phyloP scores from a whole-genome alignment of 2,113 vertebrate species.

The Plestiodon gilberti region DNA sequence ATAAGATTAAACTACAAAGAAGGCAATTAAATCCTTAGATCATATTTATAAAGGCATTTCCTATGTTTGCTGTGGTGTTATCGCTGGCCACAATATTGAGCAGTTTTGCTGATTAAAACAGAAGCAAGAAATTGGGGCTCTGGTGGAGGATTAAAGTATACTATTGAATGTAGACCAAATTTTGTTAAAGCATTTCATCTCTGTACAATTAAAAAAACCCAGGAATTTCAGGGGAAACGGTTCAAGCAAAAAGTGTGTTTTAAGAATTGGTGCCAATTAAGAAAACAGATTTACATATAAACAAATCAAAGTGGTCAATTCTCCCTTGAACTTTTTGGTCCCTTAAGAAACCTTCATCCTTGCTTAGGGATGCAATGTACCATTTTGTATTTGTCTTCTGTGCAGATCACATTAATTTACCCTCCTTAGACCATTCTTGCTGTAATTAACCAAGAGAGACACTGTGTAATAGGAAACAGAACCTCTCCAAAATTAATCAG shows the following conservation, averaged over 20 bases:
- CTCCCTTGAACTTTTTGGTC: slow-evolving; percentile 28
- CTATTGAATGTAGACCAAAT: slow-evolving; percentile 31
- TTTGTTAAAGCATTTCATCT: slow-evolving; percentile 33
- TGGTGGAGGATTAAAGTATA: slow-evolving; percentile 22
- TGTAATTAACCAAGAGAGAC: slow-evolving; percentile 22
- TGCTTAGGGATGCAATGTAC: neutral
- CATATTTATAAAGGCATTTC: slow-evolving; percentile 68
- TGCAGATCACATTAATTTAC: slow-evolving; percentile 29
- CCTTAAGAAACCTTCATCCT: slow-evolving; percentile 15
- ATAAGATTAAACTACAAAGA: slow-evolving; percentile 72
- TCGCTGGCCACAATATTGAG: slow-evolving; percentile 61
- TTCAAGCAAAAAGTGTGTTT: neutral
- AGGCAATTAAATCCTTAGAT: slow-evolving; percentile 72
- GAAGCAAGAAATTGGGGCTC: slow-evolving; percentile 43
- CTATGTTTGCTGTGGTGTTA: slow-evolving; percentile 66
- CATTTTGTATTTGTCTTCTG: slow-evolving; percentile 1
- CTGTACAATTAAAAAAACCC: slow-evolving; percentile 11
- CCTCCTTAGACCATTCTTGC: neutral
- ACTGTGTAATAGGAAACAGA: slow-evolving; percentile 32
- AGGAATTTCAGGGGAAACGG: slow-evolving; percentile 19
- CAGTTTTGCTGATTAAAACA: slow-evolving; percentile 59
- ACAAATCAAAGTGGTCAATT: slow-evolving; percentile 26
- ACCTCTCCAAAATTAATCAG: neutral
- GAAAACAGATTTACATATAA: slow-evolving; percentile 28
- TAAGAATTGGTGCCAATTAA: slow-evolving; percentile 12